Percentiles rank a stretch among this genome's conserved stretches.
Evolutionary conservation across 2,797 vertebrate genomes (phyloP).

Genomic region (Tamandua tetradactyla): DNA sequence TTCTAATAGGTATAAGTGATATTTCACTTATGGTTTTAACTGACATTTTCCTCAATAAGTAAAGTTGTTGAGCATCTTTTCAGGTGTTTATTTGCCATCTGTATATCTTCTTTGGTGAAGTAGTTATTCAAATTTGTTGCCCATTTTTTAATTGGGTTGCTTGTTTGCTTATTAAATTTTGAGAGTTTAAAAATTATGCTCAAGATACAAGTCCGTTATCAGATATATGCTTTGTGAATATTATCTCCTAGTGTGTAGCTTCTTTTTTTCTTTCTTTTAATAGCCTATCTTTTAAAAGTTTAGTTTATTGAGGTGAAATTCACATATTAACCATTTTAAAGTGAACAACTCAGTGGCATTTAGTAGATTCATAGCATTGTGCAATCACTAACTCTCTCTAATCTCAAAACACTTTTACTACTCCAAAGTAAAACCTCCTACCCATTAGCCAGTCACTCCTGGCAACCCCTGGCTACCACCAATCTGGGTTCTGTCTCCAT

Average conservation of each 20-base stretch:
- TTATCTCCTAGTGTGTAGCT: neutral
- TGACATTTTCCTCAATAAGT: neutral
- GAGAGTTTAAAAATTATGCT: neutral
- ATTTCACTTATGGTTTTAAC: conserved; percentile 3
- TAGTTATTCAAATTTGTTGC: neutral
- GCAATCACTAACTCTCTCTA: too few species aligned
- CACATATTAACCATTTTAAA: too few species aligned
- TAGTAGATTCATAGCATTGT: too few species aligned
- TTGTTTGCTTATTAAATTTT: neutral
- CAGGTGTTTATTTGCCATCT: neutral
- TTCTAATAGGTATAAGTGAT: neutral
- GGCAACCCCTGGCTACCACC: too few species aligned
- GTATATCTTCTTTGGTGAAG: neutral
- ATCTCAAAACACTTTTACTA: too few species aligned
- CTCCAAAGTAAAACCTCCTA: too few species aligned
- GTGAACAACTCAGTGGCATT: too few species aligned
- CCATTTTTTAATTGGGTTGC: neutral
- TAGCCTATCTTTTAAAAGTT: neutral
- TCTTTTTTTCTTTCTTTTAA: conserved; percentile 14
- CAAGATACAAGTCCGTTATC: neutral
- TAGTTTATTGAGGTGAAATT: too few species aligned
- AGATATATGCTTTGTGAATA: neutral
- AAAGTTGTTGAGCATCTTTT: neutral
- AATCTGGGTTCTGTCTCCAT: too few species aligned
- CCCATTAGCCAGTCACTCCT: too few species aligned